Evolutionary conservation across 2,888 invertebrate genomes (phyloP).

Genomic region (Catotricha subobsoleta): DNA sequence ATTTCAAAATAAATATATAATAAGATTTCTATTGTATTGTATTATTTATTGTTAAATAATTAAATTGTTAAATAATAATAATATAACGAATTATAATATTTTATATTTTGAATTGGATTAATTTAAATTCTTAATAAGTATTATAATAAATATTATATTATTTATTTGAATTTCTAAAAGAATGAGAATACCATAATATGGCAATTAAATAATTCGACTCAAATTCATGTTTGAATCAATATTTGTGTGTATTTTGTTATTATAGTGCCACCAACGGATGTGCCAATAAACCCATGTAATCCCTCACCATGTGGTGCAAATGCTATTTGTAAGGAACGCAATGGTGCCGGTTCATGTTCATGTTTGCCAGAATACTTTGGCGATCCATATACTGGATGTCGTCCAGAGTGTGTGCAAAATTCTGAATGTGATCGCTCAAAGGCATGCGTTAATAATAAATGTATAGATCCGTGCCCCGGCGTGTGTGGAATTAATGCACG

Average conservation of each 20-base stretch:
- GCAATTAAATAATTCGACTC: neutral
- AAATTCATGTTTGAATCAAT: no score
- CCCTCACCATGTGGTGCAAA: slow-evolving; percentile 66
- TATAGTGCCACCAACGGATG: slow-evolving; percentile 29
- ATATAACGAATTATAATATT: no score
- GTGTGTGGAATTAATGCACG: slow-evolving; percentile 59
- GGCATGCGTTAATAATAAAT: slow-evolving; percentile 62
- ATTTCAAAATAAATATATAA: no score
- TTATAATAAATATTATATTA: no score
- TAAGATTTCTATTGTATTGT: no score
- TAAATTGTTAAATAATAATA: no score
- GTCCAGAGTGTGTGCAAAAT: slow-evolving; percentile 66
- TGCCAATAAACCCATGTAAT: slow-evolving; percentile 51
- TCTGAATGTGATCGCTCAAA: slow-evolving; percentile 51
- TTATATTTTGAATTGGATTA: no score
- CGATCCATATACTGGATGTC: slow-evolving; percentile 68
- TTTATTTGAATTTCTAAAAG: no score
- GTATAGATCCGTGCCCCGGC: slow-evolving; percentile 59
- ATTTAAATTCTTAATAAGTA: no score
- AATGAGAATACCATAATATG: neutral
- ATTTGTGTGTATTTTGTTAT: no score
- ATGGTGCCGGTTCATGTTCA: slow-evolving; percentile 59
- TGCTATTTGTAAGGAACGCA: slow-evolving; percentile 54
- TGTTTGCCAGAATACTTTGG: slow-evolving; percentile 70
- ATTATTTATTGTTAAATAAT: no score